Evolutionary conservation across 2,797 vertebrate genomes (phyloP), one percentile per base, ranked within the genome.

Genomic region (Crenichthys baileyi): DNA sequence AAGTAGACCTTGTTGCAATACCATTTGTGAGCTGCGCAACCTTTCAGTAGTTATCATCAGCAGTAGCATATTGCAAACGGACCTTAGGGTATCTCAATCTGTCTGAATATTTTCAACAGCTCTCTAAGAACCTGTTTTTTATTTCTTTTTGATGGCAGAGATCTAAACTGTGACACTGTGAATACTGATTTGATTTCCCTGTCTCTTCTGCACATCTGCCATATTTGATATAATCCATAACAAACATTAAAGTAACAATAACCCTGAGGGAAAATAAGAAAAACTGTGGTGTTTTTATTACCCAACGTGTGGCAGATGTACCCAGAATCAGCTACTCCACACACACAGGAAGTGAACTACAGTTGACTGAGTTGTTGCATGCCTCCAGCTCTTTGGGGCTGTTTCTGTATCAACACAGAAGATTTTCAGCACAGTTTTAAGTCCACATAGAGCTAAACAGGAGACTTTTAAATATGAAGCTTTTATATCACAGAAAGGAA

Each of bases 351-450:
- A 48, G 20, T 18, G 36, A 36, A 20, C 26, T 29, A 73, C 46
- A 78, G 78, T 77, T 7, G 1, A n/a, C 63, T 15, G 6, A 75
- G 39, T 83, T 50, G 24, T 63, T 63, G 51, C 46, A 58, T 36
- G 48, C 76, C 55, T 67, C 41, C 53, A 48, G 56, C 79, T 82
- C 36, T 70, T 70, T 36, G 29, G 61, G 68, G 82, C 48, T 31
- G 22, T 39, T 72, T 85, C 85, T 55, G 72, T 70, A 60, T 81
- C 72, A 83, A 81, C 72, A 73, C 1, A 16, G 50, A 77, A 68
- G 75, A 83, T 85, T 89, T 84, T 80, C 76, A 75, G 72, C 72
- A 20, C 39, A 65, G 0, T 5, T 79, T 65, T 75, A 78, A 85
- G 80, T 80, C 84, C 82, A 68, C 13, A 65, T 39, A 75, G 63